Evolutionary conservation across 1,140 invertebrate species (phyloP), one percentile per base, ranked within the genome.

Genomic region (Stegodyphus mimosarum): DNA sequence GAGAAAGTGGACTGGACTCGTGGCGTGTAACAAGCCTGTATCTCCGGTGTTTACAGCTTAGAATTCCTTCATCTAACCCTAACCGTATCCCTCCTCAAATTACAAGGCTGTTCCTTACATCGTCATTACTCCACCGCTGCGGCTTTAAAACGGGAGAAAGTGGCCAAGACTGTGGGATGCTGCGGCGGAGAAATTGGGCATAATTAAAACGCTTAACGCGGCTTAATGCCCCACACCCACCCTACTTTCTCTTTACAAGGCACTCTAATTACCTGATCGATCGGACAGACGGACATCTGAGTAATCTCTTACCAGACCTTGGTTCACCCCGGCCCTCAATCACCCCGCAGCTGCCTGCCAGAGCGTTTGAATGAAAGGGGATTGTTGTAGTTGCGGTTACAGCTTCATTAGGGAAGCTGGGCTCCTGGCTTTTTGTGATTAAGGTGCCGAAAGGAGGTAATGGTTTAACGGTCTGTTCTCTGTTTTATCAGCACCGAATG

Each of bases 161-260:
- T 63, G 63, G 33, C 17, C 13, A 17, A 50, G 13, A 15, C 73
- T n/a, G 52, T 52, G 73, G 18, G 55, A 55, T 18, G 33, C 33
- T 33, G 63, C 33, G 60, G 52, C 69, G 11, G 50, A 67, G 70
- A 74, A 83, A 83, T 83, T 74, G 80, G 80, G 71, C 71, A 83
- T 83, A 83, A 83, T 83, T 83, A 83, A 83, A 83, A 83, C 80
- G 80, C 80, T 83, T 83, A 83, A 74, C 70, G 53, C 33, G 70
- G 71, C 70, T 74, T 83, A 83, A 74, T 83, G 71, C 80, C 60
- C 33, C 33, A 48, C 74, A 18, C 13, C 48, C 60, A 33, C 78
- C 50, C 78, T 72, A 63, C 72, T 55, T 55, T 72, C 33, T 3
- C 33, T 33, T 33, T 33, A 33, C 33, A 33, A 33, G 33, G 71